phyloP scores from a whole-genome alignment of 2,888 invertebrate species.

The Osmoderma eremita region DNA sequence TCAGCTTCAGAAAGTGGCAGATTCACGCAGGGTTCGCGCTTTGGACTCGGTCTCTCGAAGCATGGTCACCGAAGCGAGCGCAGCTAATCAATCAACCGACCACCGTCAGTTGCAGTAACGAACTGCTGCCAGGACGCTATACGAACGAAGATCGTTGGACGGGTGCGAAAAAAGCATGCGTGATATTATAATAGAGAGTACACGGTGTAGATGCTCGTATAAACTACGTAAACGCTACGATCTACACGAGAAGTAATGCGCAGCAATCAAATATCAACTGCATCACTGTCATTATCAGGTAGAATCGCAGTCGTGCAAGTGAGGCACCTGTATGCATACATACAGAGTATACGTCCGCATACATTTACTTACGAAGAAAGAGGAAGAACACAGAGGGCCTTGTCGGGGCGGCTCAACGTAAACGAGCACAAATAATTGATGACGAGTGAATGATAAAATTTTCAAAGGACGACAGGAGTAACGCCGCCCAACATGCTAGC shows the following conservation, averaged over 20 bases:
- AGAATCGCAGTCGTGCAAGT: slow-evolving; percentile 21
- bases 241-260: slow-evolving; percentile 21
- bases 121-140: slow-evolving; percentile 3
- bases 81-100: slow-evolving; percentile 16
- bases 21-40: not conserved
- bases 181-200: slow-evolving; percentile 20
- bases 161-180: slow-evolving; percentile 1
- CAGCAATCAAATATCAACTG: slow-evolving; percentile 23
- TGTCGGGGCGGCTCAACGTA: not conserved
- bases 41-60: not conserved
- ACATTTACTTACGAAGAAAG: slow-evolving; percentile 10
- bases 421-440: slow-evolving; percentile 36
- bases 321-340: slow-evolving; percentile 15
- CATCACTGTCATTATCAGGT: slow-evolving; percentile 28
- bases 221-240: slow-evolving; percentile 27
- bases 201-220: slow-evolving; percentile 11
- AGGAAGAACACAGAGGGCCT: not conserved
- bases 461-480: slow-evolving; percentile 28
- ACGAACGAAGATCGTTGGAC: slow-evolving; percentile 3
- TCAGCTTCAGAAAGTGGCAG: not conserved
- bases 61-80: not conserved
- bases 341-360: slow-evolving; percentile 1
- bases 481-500: slow-evolving; percentile 8
- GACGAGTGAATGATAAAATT: slow-evolving; percentile 39
- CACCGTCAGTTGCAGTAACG: not conserved